Percentiles rank a stretch among this genome's conserved stretches.
phyloP scores from a whole-genome alignment of 1,140 invertebrate species.

The Neodiprion pinetum region DNA sequence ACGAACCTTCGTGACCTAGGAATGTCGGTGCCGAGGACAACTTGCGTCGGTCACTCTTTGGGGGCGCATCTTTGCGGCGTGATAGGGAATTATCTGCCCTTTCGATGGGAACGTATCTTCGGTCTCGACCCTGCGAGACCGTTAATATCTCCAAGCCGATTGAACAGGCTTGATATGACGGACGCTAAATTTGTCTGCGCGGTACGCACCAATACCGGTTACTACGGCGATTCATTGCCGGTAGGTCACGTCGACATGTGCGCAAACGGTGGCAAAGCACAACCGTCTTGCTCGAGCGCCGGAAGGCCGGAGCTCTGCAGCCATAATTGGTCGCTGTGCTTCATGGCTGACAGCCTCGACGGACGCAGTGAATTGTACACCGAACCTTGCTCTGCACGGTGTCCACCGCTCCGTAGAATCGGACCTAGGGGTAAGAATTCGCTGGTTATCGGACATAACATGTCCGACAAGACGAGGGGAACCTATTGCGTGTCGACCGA shows the following conservation, averaged over 20 bases:
- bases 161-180: slow-evolving; percentile 70
- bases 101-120: slow-evolving; percentile 69
- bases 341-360: slow-evolving; percentile 73
- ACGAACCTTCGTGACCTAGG: slow-evolving; percentile 68
- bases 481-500: slow-evolving; percentile 71
- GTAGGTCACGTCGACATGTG: slow-evolving; percentile 78
- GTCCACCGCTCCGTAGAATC: slow-evolving; percentile 69
- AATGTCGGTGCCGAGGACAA: slow-evolving; percentile 67
- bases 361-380: slow-evolving; percentile 62
- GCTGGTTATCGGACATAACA: slow-evolving; percentile 67
- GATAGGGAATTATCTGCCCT: slow-evolving; percentile 70
- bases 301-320: slow-evolving; percentile 74
- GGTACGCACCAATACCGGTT: slow-evolving; percentile 78
- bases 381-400: slow-evolving; percentile 72
- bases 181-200: slow-evolving; percentile 77
- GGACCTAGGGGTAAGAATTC: slow-evolving; percentile 62
- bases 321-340: slow-evolving; percentile 77
- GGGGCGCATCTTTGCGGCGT: slow-evolving; percentile 79
- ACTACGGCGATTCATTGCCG: slow-evolving; percentile 73
- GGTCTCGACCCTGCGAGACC: slow-evolving; percentile 77
- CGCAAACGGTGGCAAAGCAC: slow-evolving; percentile 75
- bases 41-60: slow-evolving; percentile 78
- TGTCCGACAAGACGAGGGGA: slow-evolving; percentile 67
- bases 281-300: slow-evolving; percentile 75
- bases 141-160: slow-evolving; percentile 67